Base-by-base conservation (phyloP, 2,113 vertebrate genomes). In the Pseudorectes ferrugineus region DNA sequence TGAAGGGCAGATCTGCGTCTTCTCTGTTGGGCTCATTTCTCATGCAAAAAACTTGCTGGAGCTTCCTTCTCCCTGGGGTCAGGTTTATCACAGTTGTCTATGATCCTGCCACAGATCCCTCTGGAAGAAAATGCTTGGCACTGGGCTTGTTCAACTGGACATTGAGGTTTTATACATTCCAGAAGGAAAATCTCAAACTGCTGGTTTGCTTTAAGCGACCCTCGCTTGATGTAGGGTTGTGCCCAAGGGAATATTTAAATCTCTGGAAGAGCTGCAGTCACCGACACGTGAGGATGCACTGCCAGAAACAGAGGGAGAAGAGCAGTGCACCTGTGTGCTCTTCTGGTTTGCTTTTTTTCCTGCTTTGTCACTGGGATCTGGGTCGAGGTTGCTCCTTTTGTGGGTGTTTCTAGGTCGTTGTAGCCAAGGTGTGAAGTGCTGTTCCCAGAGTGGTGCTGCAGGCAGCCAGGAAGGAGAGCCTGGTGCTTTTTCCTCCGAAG, bases 221-320 rank as follows among this genome's bases (percentile, higher is more conserved):
- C 52, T 82, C 23, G 6, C 48, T 42, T 71, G 26, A 42, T 16
- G 11, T 10, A 38, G 22, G 6, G 9, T 7, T 46, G 9, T 77
- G 45, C 31, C 40, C 18, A 28, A 18, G 2, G 91, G 57, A 63
- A 15, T 81, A 16, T 4, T 67, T 35, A 26, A n/a, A 35, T 75
- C 33, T 73, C 40, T 67, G 48, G 9, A 74, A 58, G 46, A 81
- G 15, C 38, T 35, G 51, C n/a, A 63, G 49, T 52, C 54, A n/a
- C 46, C 0, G 2, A 6, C 29, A 38, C 0, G 0, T 4, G 46
- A 57, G 35, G 9, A 25, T 45, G 45, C 2, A 1, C 16, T 71
- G 28, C 31, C 42, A 57, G 67, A 33, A 67, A 24, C 7, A 0
- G 38, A 33, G 26, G 43, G 24, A 70, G 55, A 25, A 15, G 33